Conservation (phyloP, 1,140 invertebrate genomes). For the Tyrophagus putrescentiae region DNA sequence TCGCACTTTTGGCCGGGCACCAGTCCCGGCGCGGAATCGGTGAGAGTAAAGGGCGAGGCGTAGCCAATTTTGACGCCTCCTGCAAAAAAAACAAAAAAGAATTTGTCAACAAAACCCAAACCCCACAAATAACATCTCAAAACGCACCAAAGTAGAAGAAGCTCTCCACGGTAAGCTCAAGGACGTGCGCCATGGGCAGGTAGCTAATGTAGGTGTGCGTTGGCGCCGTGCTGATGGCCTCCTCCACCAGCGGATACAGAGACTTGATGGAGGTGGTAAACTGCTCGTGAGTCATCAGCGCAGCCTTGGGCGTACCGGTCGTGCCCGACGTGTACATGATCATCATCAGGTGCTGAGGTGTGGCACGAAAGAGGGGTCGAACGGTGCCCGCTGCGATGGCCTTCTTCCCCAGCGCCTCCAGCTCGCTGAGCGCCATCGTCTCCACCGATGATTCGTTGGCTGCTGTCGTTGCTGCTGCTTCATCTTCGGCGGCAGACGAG, state of each 20-base stretch:
- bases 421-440: not conserved
- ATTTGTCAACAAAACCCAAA: not conserved
- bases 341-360: conserved; percentile 59
- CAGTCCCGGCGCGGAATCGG: conserved; percentile 83
- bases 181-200: conserved; percentile 88
- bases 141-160: conserved; percentile 29
- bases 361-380: not conserved
- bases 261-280: conserved; percentile 14
- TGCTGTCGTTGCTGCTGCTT: too few species aligned
- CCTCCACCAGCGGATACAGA: conserved; percentile 28
- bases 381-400: not conserved
- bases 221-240: conserved; percentile 56
- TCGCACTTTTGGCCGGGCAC: conserved; percentile 68
- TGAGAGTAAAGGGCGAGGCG: conserved; percentile 82
- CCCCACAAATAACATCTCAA: not conserved
- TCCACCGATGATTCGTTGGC: too few species aligned
- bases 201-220: conserved; percentile 83
- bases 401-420: not conserved
- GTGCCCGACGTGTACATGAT: conserved; percentile 94
- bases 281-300: conserved; percentile 23
- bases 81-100: conserved; percentile 26
- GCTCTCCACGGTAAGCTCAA: conserved; percentile 60
- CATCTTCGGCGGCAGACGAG: too few species aligned
- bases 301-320: conserved; percentile 67
- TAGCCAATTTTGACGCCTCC: conserved; percentile 41